These are phyloP conservation scores for Euclidia mi DNA, from an alignment of 2,888 invertebrate species.

Conservation along the genomic window DNA sequence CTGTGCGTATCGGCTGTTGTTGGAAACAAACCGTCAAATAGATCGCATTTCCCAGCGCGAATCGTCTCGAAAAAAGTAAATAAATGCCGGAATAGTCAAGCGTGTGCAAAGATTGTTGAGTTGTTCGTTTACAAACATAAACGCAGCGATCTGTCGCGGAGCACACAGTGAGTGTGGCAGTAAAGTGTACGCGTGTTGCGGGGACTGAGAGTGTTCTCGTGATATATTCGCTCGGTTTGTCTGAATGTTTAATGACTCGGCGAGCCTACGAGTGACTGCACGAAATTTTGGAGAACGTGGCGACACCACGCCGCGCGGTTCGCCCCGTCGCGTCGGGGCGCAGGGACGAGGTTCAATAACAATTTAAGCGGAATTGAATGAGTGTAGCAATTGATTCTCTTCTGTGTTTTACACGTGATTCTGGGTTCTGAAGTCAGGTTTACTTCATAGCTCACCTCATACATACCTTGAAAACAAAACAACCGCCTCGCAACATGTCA, in stretches of 20 bases:
- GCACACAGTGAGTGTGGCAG: background rate
- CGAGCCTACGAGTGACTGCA: background rate
- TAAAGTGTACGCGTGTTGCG: background rate
- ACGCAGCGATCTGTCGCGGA: background rate
- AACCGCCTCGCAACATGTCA: too few relatives aligned
- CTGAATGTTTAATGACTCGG: background rate
- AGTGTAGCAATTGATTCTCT: too few relatives aligned
- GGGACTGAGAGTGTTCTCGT: background rate
- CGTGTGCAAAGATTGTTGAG: constrained; percentile 5
- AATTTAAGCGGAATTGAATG: too few relatives aligned
- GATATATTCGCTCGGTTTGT: background rate
- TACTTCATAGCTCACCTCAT: too few relatives aligned
- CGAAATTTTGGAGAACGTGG: too few relatives aligned
- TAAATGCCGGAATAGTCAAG: constrained; percentile 1
- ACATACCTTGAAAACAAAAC: too few relatives aligned
- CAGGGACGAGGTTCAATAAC: too few relatives aligned
- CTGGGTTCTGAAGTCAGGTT: too few relatives aligned
- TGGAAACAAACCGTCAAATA: background rate
- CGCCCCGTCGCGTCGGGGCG: too few relatives aligned
- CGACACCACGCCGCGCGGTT: background rate
- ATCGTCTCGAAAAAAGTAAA: background rate
- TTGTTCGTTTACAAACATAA: constrained; percentile 6
- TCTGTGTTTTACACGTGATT: too few relatives aligned
- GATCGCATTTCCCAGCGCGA: background rate
- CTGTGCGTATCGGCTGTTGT: too few relatives aligned